phyloP scores from a whole-genome alignment of 2,113 vertebrate species.

The Salminus brasiliensis region DNA sequence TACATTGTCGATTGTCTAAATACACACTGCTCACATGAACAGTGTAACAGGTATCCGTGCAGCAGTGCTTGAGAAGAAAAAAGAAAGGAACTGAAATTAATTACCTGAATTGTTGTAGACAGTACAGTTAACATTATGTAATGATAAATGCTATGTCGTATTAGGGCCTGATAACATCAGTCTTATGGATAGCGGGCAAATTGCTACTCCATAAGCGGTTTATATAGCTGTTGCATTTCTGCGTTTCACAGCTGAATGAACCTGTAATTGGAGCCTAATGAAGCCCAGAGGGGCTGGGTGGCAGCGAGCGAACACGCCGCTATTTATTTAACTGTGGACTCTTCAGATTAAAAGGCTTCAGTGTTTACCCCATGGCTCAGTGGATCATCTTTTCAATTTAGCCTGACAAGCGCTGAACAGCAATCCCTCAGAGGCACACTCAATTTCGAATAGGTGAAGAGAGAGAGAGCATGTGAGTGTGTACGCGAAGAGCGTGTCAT shows the following conservation, averaged over 20 bases:
- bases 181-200: conserved; percentile 55
- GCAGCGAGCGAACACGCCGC: conserved; percentile 35
- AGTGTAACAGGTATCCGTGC: not conserved
- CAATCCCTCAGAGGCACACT: conserved; percentile 52
- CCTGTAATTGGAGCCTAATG: conserved; percentile 62
- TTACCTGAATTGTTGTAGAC: conserved; percentile 48
- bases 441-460: conserved; percentile 53
- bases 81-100: conserved; percentile 45
- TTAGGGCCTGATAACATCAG: conserved; percentile 56
- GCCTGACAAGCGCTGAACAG: conserved; percentile 51
- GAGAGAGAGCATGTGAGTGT: conserved; percentile 44
- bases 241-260: conserved; percentile 58
- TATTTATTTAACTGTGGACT: conserved; percentile 61
- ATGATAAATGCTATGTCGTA: conserved; percentile 53
- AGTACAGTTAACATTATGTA: conserved; percentile 53
- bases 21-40: not conserved
- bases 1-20: conserved; percentile 26
- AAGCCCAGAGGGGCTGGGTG: conserved; percentile 57
- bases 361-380: conserved; percentile 58
- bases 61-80: conserved; percentile 42
- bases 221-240: conserved; percentile 59
- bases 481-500: conserved; percentile 28
- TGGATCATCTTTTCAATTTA: conserved; percentile 59
- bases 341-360: conserved; percentile 60
- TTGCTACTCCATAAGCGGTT: conserved; percentile 57